phyloP scores from a whole-genome alignment of 2,797 vertebrate genomes.

The Smutsia gigantea region DNA sequence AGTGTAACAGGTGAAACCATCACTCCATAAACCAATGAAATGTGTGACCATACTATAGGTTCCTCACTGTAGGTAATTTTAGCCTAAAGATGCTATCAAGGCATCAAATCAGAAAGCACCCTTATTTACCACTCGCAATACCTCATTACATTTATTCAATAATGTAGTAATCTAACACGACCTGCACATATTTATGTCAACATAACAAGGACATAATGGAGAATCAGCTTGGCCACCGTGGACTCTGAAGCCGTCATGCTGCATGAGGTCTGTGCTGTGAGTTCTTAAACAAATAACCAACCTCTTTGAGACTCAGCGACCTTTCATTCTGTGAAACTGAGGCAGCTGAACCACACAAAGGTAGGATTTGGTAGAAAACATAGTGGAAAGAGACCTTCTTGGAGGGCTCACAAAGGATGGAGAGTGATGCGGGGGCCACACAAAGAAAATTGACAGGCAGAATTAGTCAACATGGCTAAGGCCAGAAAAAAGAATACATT shows the following conservation, averaged over 20 bases:
- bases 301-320: neutral
- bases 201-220: neutral
- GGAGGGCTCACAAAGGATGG: neutral
- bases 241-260: neutral
- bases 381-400: neutral
- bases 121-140: neutral
- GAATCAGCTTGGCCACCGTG: neutral
- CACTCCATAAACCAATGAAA: neutral
- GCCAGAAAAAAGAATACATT: neutral
- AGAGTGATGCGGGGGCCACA: neutral
- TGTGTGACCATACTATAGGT: neutral
- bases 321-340: neutral
- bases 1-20: neutral
- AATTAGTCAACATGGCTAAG: neutral
- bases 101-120: neutral
- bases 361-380: neutral
- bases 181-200: neutral
- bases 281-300: neutral
- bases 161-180: neutral
- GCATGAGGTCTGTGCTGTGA: neutral
- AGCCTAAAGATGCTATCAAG: neutral
- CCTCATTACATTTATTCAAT: neutral
- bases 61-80: neutral
- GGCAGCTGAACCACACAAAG: neutral
- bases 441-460: neutral